phyloP scores from a whole-genome alignment of 1,140 invertebrate genomes.

The Drosophila subpulchrella region DNA sequence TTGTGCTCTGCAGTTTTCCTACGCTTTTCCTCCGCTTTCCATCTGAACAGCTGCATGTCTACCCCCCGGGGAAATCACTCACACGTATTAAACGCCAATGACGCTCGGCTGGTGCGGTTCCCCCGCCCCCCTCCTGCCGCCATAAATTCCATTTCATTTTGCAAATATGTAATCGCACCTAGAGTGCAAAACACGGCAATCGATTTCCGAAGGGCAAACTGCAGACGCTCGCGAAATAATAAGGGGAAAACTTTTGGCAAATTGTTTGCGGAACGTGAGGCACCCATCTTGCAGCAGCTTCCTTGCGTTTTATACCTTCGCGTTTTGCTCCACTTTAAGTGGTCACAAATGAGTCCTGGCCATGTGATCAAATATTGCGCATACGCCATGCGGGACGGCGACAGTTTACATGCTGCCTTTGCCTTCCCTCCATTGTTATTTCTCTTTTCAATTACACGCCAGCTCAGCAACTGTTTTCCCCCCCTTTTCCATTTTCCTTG shows the following conservation, averaged over 20 bases:
- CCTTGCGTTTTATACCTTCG: slow-evolving; percentile 8
- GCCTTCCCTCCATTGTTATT: slow-evolving; percentile 55
- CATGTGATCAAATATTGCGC: slow-evolving; percentile 43
- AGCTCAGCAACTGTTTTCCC: slow-evolving; percentile 44
- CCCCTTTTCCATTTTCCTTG: slow-evolving; percentile 29
- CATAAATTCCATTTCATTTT: slow-evolving; percentile 76
- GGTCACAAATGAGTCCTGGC: slow-evolving; percentile 32
- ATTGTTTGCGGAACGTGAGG: slow-evolving; percentile 68
- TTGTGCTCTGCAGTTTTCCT: slow-evolving; percentile 18
- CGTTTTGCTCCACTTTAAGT: slow-evolving; percentile 43
- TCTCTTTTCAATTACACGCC: slow-evolving; percentile 68
- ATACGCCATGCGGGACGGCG: slow-evolving; percentile 40
- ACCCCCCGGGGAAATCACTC: slow-evolving; percentile 62
- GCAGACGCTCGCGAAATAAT: slow-evolving; percentile 19
- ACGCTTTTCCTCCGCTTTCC: neutral
- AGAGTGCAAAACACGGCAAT: slow-evolving; percentile 55
- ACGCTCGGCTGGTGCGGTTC: slow-evolving; percentile 8
- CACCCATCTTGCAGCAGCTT: slow-evolving; percentile 14
- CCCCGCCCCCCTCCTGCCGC: neutral
- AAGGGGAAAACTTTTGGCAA: slow-evolving; percentile 41
- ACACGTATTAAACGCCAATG: slow-evolving; percentile 46
- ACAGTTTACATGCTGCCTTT: slow-evolving; percentile 27
- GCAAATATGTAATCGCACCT: slow-evolving; percentile 75
- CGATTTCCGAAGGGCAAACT: slow-evolving; percentile 34
- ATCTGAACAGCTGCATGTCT: slow-evolving; percentile 11